Evolutionary conservation across 1,140 invertebrate genomes (phyloP), one percentile per base, ranked within the genome.

Genomic region (Eriosoma lanigerum): DNA sequence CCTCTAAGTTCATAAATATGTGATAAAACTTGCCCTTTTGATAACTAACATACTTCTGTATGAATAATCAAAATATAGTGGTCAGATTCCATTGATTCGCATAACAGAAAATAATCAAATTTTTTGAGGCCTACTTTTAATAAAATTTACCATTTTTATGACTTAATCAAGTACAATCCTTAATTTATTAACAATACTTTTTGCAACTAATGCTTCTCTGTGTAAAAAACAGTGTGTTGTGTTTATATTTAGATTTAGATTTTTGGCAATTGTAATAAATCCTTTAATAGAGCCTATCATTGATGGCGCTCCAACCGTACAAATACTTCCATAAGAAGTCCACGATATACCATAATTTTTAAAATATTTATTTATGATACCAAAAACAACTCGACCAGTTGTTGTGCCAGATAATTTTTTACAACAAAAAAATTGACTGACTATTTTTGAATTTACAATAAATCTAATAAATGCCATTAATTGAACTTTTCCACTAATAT

Each of bases 131-230:
- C 38, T 72, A 50, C 29, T 72, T 50, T 72, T 72, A 24, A 48
- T 72, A n/a, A 72, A 72, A 38, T 72, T 72, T n/a, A 72, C 68
- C 26, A 72, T 26, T 72, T 72, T 72, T 48, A 72, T 19, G 13
- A 44, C 19, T 38, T 48, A 19, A 44, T 44, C 32, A 19, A 68
- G 66, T 29, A 48, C 44, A 13, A 29, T 17, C 17, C 26, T 66
- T 19, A 68, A 32, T 19, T 32, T 19, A n/a, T 32, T 29, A 17
- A 29, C 17, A 38, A 24, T 24, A n/a, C 29, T 24, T 32, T 68
- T 68, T 19, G 29, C 38, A 13, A 24, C 64, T 46, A 68, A 68
- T 26, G 64, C 64, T 26, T 68, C 29, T 15, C 64, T 24, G 29
- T 68, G 64, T 26, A 68, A n/a, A 38, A 46, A n/a, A 68, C 19